Conservation (phyloP, 1,140 invertebrate species). For the Pogonomyrmex barbatus region DNA sequence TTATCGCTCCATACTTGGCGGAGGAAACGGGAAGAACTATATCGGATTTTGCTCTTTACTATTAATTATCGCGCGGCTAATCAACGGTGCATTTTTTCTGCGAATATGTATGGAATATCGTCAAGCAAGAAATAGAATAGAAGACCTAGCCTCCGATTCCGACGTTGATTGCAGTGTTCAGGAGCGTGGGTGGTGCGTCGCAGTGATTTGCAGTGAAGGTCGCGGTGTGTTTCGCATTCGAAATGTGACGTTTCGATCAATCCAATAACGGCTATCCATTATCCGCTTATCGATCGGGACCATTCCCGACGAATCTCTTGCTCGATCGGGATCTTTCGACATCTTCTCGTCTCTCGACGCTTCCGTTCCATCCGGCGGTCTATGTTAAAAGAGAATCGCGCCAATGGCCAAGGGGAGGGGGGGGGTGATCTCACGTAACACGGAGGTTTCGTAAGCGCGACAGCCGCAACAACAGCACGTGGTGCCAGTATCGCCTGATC, state of each 20-base stretch:
- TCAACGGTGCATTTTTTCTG: neutral
- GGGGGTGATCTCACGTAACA: constrained; percentile 69
- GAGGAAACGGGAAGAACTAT: neutral
- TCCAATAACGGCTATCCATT: neutral
- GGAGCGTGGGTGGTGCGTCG: neutral
- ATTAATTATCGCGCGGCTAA: neutral
- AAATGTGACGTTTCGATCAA: neutral
- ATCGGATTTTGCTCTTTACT: neutral
- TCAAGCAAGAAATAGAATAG: neutral
- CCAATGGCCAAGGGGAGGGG: constrained; percentile 3
- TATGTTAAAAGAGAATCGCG: constrained; percentile 29
- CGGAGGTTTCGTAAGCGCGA: constrained; percentile 57
- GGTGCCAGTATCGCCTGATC: constrained; percentile 68
- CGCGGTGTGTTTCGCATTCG: neutral
- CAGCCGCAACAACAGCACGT: constrained; percentile 68
- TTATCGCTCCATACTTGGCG: neutral
- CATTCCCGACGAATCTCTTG: neutral
- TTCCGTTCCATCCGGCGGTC: neutral
- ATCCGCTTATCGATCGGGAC: neutral
- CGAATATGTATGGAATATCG: neutral
- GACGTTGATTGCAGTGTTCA: neutral
- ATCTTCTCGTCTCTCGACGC: neutral
- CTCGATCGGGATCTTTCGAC: neutral
- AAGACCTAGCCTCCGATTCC: neutral
- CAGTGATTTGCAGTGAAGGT: neutral